Evolutionary conservation across 2,888 invertebrate species (phyloP), one percentile per base, ranked within the genome.

Genomic region (Synergus umbraculus): DNA sequence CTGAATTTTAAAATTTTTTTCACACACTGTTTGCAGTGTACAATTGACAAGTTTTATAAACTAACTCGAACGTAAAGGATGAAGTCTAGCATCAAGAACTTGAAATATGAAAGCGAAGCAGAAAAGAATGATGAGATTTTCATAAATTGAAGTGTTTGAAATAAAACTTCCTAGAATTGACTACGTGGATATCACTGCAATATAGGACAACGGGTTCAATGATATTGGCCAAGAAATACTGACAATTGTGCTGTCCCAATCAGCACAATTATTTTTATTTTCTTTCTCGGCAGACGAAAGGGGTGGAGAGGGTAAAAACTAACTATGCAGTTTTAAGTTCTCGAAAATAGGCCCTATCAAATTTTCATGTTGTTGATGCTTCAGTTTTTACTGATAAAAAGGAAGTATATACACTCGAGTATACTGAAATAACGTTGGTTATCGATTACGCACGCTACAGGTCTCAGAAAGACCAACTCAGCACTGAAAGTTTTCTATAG

Each of bases 401-500:
- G 60, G 12, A 60, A 60, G 60, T 60, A 60, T 18, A 22, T 60
- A 60, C 18, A 60, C 60, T 22, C 18, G 9, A 60, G 60, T 12
- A 10, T 60, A 60, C 60, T 22, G 22, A 60, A 60, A 60, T 60
- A 60, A 60, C 22, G 60, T 60, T n/a, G 60, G 10, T 60, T 60
- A 60, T 60, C 22, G 60, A 60, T 60, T 60, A 22, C 37, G 37
- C 60, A 22, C 18, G 60, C 60, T 60, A 60, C 60, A 60, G 12
- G 22, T 60, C 60, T 60, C 10, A 60, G 60, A 60, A 22, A 22
- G 60, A 60, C 18, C 1, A 22, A 22, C 60, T 60, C 60, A 60
- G 58, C 58, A 58, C 60, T 60, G 22, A 60, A 60, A 54, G n/a
- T n/a, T 54, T 54, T 54, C n/a, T n/a, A 54, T n/a, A 49, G 60